phyloP scores from a whole-genome alignment of 2,888 invertebrate species.

The Dryocosmus kuriphilus region DNA sequence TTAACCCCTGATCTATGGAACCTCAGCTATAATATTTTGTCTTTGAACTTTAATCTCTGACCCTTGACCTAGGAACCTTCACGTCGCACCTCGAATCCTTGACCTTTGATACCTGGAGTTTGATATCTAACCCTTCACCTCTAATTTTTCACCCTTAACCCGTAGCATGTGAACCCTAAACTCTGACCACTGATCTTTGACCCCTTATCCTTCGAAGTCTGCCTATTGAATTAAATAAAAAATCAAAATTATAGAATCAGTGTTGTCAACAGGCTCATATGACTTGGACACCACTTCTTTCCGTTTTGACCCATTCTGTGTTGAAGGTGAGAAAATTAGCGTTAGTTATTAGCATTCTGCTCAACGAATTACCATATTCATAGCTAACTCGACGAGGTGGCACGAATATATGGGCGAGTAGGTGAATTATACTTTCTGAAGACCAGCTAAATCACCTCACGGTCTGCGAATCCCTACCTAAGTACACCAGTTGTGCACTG shows the following conservation, averaged over 20 bases:
- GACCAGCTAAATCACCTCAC: slow-evolving; percentile 54
- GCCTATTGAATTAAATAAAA: too few species aligned
- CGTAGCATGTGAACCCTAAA: too few species aligned
- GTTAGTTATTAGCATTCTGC: slow-evolving; percentile 55
- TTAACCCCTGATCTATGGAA: too few species aligned
- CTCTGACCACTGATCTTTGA: too few species aligned
- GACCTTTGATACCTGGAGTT: too few species aligned
- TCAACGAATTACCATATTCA: slow-evolving; percentile 58
- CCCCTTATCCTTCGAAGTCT: too few species aligned
- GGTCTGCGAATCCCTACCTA: slow-evolving; percentile 50
- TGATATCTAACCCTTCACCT: too few species aligned
- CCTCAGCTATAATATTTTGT: too few species aligned
- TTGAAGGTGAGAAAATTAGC: slow-evolving; percentile 58
- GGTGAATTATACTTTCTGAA: slow-evolving; percentile 58
- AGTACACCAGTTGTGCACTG: slow-evolving; percentile 46
- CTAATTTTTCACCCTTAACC: too few species aligned
- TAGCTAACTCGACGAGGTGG: slow-evolving; percentile 52
- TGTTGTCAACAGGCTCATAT: background rate
- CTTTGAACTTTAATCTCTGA: too few species aligned
- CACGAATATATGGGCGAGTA: slow-evolving; percentile 55
- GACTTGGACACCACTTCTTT: background rate
- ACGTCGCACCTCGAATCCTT: too few species aligned
- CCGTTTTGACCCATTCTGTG: background rate
- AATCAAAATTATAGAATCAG: background rate
- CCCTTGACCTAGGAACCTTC: too few species aligned